Evolutionary conservation across 2,888 invertebrate species (phyloP).

Genomic region (Lottia gigantea): DNA sequence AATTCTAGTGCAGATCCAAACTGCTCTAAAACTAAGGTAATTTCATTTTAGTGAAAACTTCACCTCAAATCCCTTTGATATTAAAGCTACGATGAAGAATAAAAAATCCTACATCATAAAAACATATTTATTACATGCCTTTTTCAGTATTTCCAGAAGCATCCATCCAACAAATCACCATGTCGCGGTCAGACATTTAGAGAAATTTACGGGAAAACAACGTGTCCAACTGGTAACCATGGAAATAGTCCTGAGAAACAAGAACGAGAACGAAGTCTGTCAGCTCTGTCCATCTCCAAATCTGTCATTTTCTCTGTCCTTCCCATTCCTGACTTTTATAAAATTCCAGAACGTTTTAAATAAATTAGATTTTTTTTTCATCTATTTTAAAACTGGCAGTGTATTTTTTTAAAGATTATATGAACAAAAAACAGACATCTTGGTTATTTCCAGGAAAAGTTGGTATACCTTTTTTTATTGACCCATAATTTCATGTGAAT

Average conservation of each 20-base stretch:
- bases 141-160: neutral
- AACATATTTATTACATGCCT: no score
- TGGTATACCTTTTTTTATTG: no score
- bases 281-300: constrained; percentile 8
- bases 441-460: no score
- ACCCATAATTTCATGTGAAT: no score
- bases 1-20: neutral
- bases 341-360: neutral
- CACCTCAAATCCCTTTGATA: no score
- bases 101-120: no score
- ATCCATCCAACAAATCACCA: neutral
- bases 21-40: no score
- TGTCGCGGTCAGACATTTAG: neutral
- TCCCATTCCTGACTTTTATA: constrained; percentile 3
- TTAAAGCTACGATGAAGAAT: no score
- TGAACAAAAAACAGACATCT: no score
- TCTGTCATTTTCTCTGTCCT: constrained; percentile 12
- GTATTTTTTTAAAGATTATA: neutral
- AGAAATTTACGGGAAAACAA: neutral
- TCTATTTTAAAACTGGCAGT: neutral
- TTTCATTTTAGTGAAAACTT: no score
- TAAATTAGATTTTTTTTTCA: neutral
- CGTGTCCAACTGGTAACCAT: neutral
- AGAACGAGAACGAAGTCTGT: neutral
- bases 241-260: neutral